Percentiles rank a stretch among this genome's conserved stretches.
Evolutionary conservation across 2,797 vertebrate genomes (phyloP).

Genomic region (Danio albolineatus): DNA sequence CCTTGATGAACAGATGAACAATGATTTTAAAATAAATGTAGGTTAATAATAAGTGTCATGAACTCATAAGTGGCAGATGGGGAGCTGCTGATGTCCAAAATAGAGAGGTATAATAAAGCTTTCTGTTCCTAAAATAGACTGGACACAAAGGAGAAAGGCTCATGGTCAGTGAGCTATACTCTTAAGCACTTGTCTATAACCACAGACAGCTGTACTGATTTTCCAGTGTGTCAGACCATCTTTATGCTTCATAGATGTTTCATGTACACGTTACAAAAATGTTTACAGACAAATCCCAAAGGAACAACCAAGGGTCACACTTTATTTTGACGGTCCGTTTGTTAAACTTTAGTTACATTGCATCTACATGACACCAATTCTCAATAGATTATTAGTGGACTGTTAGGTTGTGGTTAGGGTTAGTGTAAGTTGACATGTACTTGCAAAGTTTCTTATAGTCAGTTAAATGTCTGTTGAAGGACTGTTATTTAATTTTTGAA

Average conservation of each 20-base stretch:
- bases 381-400: too few species aligned
- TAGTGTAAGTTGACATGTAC: too few species aligned
- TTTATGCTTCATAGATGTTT: background rate
- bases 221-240: constrained; percentile 55
- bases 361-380: too few species aligned
- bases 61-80: constrained; percentile 20
- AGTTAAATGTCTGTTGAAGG: too few species aligned
- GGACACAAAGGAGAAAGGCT: constrained; percentile 59
- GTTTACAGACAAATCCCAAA: background rate
- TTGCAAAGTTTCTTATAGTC: too few species aligned
- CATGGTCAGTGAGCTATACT: constrained; percentile 65
- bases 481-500: too few species aligned
- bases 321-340: too few species aligned
- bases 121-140: constrained; percentile 69
- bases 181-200: constrained; percentile 59
- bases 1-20: background rate
- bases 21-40: background rate
- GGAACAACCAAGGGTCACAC: background rate
- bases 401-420: too few species aligned
- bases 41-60: background rate
- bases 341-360: too few species aligned
- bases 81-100: constrained; percentile 23
- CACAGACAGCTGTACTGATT: constrained; percentile 67
- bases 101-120: constrained; percentile 62
- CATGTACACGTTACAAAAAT: background rate